Evolutionary conservation across 2,888 invertebrate genomes (phyloP), one percentile per base, ranked within the genome.

Genomic region (Nomada lathburiana): DNA sequence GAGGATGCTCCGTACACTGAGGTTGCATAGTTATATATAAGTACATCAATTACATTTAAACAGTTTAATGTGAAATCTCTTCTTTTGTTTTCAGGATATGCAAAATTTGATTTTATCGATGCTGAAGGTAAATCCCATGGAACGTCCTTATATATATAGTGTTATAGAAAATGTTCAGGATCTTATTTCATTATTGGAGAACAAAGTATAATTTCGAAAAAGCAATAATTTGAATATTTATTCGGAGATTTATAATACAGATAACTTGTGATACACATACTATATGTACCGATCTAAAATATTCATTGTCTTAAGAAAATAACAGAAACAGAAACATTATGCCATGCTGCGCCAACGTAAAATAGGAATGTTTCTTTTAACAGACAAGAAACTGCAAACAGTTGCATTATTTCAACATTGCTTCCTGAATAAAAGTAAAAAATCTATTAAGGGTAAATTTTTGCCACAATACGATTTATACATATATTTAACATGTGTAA

Each of bases 111-210:
- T 97, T 80, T 92, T 95, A 62, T 96, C 95, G 80, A 96, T 97
- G 95, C 94, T 97, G 80, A 96, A 96, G 90, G 96, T 96, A n/a
- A 96, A 97, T 94, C 96, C 96, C 42, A 95, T 96, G 94, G 97
- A 97, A 92, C 94, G 97, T 84, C 97, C 97, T 11, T 97, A 96
- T 87, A 96, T 97, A 84, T 96, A 97, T 89, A 96, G 95, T 89
- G 96, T 97, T 10, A 96, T 97, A 82, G 95, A 96, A 87, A 95
- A 94, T 91, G 94, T 95, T 23, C 95, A 95, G 78, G 95, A 95
- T 91, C 93, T 95, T 72, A 95, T 95, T 89, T 94, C 94, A 52
- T 95, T 95, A 90, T 87, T 95, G 42, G 96, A 96, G 89, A 95
- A 94, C 62, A 94, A 95, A 89, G 95, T 95, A 74, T 96, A 85